Evolutionary conservation across 2,888 invertebrate genomes (phyloP).

Genomic region (Ochlodes sylvanus): DNA sequence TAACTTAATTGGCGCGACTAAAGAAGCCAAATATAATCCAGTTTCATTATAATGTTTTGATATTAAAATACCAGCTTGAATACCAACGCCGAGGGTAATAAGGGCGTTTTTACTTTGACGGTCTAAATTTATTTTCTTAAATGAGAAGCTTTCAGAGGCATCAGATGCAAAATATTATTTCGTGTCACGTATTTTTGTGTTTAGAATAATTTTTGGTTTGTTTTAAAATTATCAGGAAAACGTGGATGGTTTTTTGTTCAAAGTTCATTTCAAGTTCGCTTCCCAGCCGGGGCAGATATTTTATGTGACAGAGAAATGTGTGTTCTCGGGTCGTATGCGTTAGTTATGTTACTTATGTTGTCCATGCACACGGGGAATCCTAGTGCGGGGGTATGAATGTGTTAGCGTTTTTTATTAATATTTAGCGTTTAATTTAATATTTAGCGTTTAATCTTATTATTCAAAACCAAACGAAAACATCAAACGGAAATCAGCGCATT

Average conservation of each 20-base stretch:
- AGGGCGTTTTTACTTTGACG: neutral
- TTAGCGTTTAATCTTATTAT: too few species aligned
- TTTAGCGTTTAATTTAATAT: too few species aligned
- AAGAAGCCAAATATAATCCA: neutral
- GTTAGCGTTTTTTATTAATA: too few species aligned
- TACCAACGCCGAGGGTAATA: neutral
- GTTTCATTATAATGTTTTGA: constrained; percentile 2
- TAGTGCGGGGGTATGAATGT: too few species aligned
- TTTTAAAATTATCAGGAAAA: neutral
- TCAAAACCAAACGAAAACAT: too few species aligned
- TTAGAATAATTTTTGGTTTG: constrained; percentile 4
- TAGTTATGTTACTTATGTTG: too few species aligned
- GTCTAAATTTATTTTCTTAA: constrained; percentile 8
- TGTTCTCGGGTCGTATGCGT: too few species aligned
- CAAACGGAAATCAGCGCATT: too few species aligned
- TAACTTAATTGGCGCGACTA: neutral
- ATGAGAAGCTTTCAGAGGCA: constrained; percentile 1
- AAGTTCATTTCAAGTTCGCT: too few species aligned
- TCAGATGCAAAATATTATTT: constrained; percentile 4
- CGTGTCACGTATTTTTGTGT: constrained; percentile 1
- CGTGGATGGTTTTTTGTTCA: neutral
- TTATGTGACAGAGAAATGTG: too few species aligned
- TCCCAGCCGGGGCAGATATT: too few species aligned
- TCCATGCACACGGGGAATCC: too few species aligned
- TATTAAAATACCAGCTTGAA: constrained; percentile 4